phyloP scores from a whole-genome alignment of 1,140 invertebrate genomes.

The Euschistus heros region DNA sequence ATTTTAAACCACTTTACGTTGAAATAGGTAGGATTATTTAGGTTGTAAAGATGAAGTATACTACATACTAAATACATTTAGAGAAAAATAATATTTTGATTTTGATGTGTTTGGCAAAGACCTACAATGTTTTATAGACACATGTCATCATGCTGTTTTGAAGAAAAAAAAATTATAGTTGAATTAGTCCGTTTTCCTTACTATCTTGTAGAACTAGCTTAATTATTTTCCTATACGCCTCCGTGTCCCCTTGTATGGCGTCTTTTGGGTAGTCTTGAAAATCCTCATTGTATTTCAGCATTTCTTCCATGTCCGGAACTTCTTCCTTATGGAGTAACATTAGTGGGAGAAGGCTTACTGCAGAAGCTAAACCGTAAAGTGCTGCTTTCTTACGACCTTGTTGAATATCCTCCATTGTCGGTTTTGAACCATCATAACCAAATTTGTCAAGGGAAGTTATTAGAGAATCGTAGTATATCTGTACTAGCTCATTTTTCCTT shows the following conservation, averaged over 20 bases:
- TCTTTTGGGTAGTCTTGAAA: not conserved
- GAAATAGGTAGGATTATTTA: no score
- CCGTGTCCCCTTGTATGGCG: not conserved
- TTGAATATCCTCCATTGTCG: constrained; percentile 10
- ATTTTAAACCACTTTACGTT: no score
- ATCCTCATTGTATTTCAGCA: constrained; percentile 6
- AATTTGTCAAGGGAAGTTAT: not conserved
- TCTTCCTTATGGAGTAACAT: not conserved
- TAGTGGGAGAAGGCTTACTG: not conserved
- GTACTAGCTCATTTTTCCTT: constrained; percentile 10
- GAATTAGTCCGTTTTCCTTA: not conserved
- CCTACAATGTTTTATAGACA: no score
- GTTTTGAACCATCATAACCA: not conserved
- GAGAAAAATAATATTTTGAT: no score
- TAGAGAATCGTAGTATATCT: constrained; percentile 15
- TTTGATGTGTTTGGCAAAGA: no score
- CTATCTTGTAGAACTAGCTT: not conserved
- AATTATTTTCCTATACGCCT: constrained; percentile 9
- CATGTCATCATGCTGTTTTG: no score
- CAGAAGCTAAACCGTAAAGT: constrained; percentile 2
- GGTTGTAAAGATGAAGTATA: no score
- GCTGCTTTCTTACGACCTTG: not conserved
- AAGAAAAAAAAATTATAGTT: no score
- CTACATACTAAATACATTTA: no score
- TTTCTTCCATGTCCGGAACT: constrained; percentile 7